Conservation (phyloP, 2,888 invertebrate genomes). For the Ormia ochracea region DNA sequence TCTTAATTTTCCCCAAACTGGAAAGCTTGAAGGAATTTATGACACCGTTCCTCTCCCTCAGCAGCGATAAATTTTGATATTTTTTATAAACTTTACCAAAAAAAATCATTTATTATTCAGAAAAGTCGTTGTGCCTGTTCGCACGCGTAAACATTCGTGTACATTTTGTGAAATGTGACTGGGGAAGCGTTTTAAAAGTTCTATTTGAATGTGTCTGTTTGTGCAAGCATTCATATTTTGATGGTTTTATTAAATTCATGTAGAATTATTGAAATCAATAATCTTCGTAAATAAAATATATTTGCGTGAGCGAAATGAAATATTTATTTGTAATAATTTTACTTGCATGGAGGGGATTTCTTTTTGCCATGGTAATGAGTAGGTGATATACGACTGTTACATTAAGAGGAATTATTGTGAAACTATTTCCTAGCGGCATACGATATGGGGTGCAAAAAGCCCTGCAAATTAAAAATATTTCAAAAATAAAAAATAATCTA, state of each 20-base stretch:
- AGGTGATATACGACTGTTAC: neutral
- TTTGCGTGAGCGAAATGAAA: too few species aligned
- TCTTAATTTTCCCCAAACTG: neutral
- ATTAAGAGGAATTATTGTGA: neutral
- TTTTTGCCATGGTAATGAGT: neutral
- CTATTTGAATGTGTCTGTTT: neutral
- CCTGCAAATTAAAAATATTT: too few species aligned
- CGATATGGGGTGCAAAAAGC: too few species aligned
- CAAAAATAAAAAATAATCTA: too few species aligned
- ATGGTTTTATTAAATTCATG: constrained; percentile 47
- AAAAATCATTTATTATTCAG: constrained; percentile 26
- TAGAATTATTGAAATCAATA: constrained; percentile 63
- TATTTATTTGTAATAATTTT: too few species aligned
- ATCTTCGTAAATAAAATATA: constrained; percentile 23
- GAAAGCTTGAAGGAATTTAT: too few species aligned
- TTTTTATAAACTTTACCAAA: constrained; percentile 31
- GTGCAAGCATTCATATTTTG: neutral
- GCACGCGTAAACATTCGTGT: neutral
- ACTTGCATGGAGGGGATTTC: too few species aligned
- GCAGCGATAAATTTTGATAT: constrained; percentile 1
- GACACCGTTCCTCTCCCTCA: neutral
- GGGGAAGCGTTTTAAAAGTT: neutral
- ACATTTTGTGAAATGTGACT: neutral
- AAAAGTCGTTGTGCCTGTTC: neutral
- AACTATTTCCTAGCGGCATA: too few species aligned